Evolutionary conservation across 2,113 vertebrate species (phyloP), one percentile per base, ranked within the genome.

Genomic region (Desmodus rotundus): DNA sequence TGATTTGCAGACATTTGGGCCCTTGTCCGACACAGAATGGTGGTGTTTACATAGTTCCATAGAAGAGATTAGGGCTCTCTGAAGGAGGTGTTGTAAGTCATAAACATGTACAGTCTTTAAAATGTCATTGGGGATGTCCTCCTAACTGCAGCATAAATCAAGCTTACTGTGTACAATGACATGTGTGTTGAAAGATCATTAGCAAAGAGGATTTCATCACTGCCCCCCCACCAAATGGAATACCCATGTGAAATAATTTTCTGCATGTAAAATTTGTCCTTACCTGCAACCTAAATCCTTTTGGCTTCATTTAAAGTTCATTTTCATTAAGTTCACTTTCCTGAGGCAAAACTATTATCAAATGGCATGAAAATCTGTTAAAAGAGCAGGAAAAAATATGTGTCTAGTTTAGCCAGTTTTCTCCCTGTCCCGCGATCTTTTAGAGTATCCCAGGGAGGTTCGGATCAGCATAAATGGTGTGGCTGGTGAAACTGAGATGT

Each of bases 261-360:
- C 84, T 92, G 38, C 14, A 1, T 91, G 33, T 10, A 86, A 77
- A 91, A 67, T 77, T n/a, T 85, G 78, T 33, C 31, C n/a, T 94
- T 56, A 58, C 11, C 3, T 70, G 19, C 58, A 31, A 95, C 47
- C 22, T 86, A 58, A 87, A 82, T 90, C 28, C 41, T 81, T 96
- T 82, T 91, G 81, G 47, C 47, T 68, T 89, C 50, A 54, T 89
- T 94, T 93, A 84, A 93, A 94, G 78, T 83, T 38, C 11, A 41
- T 84, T 91, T 87, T 41, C 80, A 87, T 95, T 84, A 70, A 92
- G 56, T 82, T 36, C 4, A 73, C 86, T 92, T 95, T 92, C 70
- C 56, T 50, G 50, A 90, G 45, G 41, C 43, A 45, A 31, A 89
- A 61, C 3, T 68, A 68, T 73, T 93, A 92, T 89, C 97, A 83